Percentiles rank a stretch among this genome's conserved stretches.
These are phyloP conservation scores for Caranx melampygus DNA, from an alignment of 2,113 vertebrate genomes.

Conservation along the genomic window DNA sequence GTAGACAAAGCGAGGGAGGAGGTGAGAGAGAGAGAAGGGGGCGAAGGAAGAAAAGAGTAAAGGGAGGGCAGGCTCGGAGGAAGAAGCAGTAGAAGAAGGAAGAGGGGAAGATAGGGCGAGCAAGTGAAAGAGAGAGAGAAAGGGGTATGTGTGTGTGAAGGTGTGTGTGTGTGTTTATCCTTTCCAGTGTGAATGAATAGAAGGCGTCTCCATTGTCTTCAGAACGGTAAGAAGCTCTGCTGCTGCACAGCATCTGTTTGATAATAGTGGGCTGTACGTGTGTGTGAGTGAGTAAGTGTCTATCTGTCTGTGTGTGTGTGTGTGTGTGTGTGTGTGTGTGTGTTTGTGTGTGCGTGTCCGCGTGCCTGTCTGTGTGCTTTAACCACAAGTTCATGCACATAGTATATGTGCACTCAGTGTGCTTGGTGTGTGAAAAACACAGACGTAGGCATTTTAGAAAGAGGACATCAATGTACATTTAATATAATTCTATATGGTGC, in stretches of 20 bases:
- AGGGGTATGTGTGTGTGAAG: slow-evolving; percentile 20
- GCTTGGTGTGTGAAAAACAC: neutral
- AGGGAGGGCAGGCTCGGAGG: slow-evolving; percentile 44
- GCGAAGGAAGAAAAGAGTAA: slow-evolving; percentile 20
- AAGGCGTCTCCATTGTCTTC: slow-evolving; percentile 66
- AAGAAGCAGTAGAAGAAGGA: slow-evolving; percentile 39
- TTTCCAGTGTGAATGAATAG: slow-evolving; percentile 59
- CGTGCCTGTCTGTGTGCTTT: neutral
- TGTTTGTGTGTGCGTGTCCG: slow-evolving; percentile 1
- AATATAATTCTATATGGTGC: neutral
- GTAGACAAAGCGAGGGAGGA: slow-evolving; percentile 40
- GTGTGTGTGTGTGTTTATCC: slow-evolving; percentile 55
- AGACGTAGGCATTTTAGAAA: neutral
- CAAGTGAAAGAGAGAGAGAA: slow-evolving; percentile 16
- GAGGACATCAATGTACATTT: neutral
- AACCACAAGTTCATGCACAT: slow-evolving; percentile 16
- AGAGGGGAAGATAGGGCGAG: slow-evolving; percentile 42
- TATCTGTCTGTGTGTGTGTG: slow-evolving; percentile 12
- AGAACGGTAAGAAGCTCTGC: slow-evolving; percentile 67
- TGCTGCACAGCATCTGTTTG: slow-evolving; percentile 37
- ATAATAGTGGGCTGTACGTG: neutral
- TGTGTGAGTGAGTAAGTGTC: slow-evolving; percentile 12
- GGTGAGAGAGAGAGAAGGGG: slow-evolving; percentile 25
- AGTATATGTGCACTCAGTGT: neutral
- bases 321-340: slow-evolving; percentile 3